A percentile compares a stretch with the other conserved stretches of the same genome.
Evolutionary conservation across 2,888 invertebrate species (phyloP).

Genomic region (Lithophane ornitopus): DNA sequence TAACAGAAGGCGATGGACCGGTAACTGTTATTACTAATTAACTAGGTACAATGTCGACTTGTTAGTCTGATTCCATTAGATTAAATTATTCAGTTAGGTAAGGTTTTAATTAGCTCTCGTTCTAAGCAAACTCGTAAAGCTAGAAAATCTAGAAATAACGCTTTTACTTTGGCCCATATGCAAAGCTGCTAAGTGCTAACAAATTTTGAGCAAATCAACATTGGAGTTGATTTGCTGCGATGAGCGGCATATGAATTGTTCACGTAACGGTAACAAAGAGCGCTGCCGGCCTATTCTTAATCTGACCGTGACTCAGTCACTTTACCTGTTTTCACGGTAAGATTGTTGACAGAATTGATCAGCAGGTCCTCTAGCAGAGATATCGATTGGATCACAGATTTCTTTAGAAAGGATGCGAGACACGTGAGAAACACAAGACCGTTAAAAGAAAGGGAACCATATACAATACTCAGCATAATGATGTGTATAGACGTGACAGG

Average conservation of each 20-base stretch:
- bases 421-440: background rate
- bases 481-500: background rate
- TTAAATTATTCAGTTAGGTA: background rate
- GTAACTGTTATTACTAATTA: background rate
- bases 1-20: constrained; percentile 9
- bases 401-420: background rate
- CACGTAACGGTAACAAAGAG: constrained; percentile 1
- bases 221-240: no score
- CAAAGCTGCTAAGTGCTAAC: constrained; percentile 1
- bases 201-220: background rate
- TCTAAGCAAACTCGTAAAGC: constrained; percentile 19
- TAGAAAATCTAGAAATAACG: background rate
- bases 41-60: no score
- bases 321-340: background rate
- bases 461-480: background rate
- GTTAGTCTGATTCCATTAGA: background rate
- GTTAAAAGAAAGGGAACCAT: no score
- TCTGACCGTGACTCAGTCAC: background rate
- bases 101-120: background rate
- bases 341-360: background rate
- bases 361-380: background rate
- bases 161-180: background rate
- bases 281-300: background rate
- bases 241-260: background rate
- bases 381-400: background rate